phyloP scores from a whole-genome alignment of 1,140 invertebrate species.

The Anastrepha obliqua region DNA sequence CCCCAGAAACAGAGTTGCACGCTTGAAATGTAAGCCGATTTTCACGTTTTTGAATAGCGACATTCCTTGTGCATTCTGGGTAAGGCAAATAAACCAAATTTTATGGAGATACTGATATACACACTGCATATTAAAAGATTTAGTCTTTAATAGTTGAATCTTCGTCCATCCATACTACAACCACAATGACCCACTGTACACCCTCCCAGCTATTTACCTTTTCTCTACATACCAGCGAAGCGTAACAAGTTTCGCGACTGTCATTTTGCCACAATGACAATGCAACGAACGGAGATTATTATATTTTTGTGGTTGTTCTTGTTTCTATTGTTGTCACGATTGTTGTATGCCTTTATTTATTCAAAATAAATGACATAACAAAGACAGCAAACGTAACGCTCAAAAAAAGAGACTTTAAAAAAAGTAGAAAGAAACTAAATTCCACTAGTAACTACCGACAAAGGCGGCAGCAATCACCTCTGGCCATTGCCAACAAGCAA shows the following conservation, averaged over 20 bases:
- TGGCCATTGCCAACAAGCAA: slow-evolving; percentile 17
- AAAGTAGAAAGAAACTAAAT: neutral
- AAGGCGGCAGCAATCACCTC: neutral
- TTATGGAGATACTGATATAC: no score
- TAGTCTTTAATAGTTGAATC: no score
- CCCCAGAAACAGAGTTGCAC: no score
- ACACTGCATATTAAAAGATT: no score
- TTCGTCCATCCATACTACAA: no score
- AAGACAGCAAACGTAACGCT: neutral
- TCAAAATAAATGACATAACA: slow-evolving; percentile 53
- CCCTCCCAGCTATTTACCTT: neutral
- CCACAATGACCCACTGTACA: neutral
- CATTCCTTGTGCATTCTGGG: no score
- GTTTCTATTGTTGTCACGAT: slow-evolving; percentile 32
- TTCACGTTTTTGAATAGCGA: no score
- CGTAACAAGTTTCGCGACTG: slow-evolving; percentile 45
- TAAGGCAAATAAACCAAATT: no score
- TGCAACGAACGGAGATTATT: slow-evolving; percentile 1
- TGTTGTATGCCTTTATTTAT: slow-evolving; percentile 29
- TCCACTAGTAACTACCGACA: neutral
- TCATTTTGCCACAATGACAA: slow-evolving; percentile 37
- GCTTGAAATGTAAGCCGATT: no score
- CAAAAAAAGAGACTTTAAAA: neutral
- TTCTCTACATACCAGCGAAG: neutral
- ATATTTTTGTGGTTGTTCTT: neutral